Conservation (phyloP, 2,113 vertebrate genomes). For the Puffinus mauretanicus region DNA sequence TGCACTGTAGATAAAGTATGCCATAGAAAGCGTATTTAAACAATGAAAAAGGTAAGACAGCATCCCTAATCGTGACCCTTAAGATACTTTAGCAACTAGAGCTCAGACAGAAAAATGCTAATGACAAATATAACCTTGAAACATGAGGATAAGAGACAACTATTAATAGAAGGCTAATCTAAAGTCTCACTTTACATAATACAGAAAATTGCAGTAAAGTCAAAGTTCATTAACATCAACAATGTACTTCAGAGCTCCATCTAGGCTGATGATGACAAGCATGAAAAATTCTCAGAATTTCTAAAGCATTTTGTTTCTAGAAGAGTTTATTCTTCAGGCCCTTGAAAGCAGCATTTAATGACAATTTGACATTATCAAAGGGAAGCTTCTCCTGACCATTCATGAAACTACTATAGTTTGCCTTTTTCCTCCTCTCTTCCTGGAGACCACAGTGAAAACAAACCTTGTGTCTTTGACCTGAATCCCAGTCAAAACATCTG, state of each 20-base stretch:
- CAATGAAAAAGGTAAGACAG: neutral
- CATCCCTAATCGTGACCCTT: neutral
- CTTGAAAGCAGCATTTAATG: neutral
- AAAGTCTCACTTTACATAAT: neutral
- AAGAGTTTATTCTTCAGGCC: neutral
- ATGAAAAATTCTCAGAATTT: neutral
- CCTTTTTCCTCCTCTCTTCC: neutral
- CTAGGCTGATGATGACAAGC: neutral
- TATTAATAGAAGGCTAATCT: conserved; percentile 5
- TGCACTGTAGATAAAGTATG: neutral
- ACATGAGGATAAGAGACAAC: neutral
- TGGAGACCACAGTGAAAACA: neutral
- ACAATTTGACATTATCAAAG: neutral
- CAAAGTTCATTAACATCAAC: neutral
- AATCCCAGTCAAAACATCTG: neutral
- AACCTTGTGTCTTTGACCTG: neutral
- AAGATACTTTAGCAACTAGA: neutral
- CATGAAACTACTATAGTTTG: neutral
- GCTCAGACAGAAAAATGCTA: neutral
- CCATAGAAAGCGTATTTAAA: neutral
- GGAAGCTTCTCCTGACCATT: neutral
- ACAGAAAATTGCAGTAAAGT: neutral
- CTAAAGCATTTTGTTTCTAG: neutral
- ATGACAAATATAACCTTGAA: neutral
- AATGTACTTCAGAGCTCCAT: neutral